Evolutionary conservation across 1,140 invertebrate species (phyloP), one percentile per base, ranked within the genome.

Genomic region (Neodiprion fabricii): DNA sequence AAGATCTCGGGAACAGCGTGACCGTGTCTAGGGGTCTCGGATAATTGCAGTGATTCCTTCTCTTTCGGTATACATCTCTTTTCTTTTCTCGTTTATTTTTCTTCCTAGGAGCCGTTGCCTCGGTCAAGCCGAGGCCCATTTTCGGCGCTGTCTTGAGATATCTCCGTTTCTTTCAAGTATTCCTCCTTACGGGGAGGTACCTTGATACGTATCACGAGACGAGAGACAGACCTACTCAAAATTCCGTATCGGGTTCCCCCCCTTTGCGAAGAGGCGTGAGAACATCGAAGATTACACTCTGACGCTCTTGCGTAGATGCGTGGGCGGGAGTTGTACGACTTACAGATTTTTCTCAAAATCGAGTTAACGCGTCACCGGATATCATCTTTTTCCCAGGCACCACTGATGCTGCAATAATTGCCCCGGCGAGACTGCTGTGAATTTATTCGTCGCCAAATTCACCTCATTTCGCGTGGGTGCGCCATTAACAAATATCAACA

Each of bases 61-160:
- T 72, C 71, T 12, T n/a, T 72, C 72, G 50, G 23, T 67, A 14
- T 72, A 48, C 28, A 48, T 72, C 21, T 40, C 28, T 14, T 28
- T 67, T 28, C 40, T 73, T 73, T 67, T 67, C 68, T 21, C 21
- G 65, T 67, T 67, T 67, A 67, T 73, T 40, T 40, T 40, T 40
- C 28, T 40, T 40, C 28, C 28, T 40, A 40, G 28, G 28, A 40
- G 2, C 28, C 28, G 28, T 5, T 40, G 28, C 28, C 28, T 40
- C 28, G 28, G 28, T 40, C 28, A 40, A 1, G 2, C 28, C 5
- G 28, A 40, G 28, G 28, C 28, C 28, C 28, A 40, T 40, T 40
- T 40, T 3, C 53, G n/a, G 53, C 53, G 11, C 53, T 12, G 53
- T 7, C 53, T 61, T 61, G 53, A 61, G 7, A 61, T 61, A 40